These are phyloP conservation scores for Acomys russatus DNA, from an alignment of 2,797 vertebrate species.

Conservation along the genomic window DNA sequence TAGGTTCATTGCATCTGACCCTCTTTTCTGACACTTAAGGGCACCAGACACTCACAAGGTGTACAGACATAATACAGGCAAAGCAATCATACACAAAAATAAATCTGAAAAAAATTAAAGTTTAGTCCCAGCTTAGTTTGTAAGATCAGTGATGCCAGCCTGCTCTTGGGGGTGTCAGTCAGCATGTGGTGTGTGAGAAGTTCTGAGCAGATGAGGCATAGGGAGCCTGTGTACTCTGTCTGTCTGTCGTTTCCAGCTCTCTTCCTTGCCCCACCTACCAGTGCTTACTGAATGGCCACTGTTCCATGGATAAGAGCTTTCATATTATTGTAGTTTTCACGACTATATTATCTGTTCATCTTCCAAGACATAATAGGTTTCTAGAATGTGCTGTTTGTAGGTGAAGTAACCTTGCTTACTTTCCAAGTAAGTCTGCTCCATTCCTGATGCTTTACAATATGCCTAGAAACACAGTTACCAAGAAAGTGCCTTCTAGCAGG, in stretches of 20 bases:
- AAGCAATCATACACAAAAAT: not conserved
- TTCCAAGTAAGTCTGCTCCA: slow-evolving; percentile 8
- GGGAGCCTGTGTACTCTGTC: slow-evolving; percentile 39
- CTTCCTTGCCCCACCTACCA: not conserved
- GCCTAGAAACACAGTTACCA: not conserved
- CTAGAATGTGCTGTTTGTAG: not conserved
- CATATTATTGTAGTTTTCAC: not conserved
- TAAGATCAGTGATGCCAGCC: not conserved
- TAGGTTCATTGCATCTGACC: not conserved
- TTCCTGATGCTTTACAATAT: not conserved
- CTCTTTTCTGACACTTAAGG: not conserved
- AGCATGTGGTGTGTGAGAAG: not conserved
- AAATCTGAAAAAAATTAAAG: not conserved
- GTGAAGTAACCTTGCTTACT: not conserved
- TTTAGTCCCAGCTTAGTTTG: slow-evolving; percentile 33
- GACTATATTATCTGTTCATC: slow-evolving; percentile 25
- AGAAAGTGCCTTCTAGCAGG: not conserved
- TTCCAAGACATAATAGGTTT: not conserved
- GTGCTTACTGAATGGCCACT: slow-evolving; percentile 9
- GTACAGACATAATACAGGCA: not conserved
- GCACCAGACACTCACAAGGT: not conserved
- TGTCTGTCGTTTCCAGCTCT: slow-evolving; percentile 8
- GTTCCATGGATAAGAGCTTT: slow-evolving; percentile 19
- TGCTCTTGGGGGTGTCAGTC: not conserved
- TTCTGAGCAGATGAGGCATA: slow-evolving; percentile 19